A percentile compares a stretch with the other conserved stretches of the same genome.
Evolutionary conservation across 2,888 invertebrate species (phyloP).

Genomic region (Athrips mouffetella): DNA sequence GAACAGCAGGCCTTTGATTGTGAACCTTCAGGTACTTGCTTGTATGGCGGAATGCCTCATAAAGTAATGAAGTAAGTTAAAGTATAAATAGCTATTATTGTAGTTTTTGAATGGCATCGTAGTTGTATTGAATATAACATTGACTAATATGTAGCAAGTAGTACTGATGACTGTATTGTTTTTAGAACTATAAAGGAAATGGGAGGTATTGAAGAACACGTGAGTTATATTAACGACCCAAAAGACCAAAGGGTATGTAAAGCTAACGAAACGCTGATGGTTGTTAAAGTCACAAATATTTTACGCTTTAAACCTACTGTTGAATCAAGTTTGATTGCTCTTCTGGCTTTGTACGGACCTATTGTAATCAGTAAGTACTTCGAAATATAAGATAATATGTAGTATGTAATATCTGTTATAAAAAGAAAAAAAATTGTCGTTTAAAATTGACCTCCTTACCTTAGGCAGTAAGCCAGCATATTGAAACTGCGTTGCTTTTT

Average conservation of each 20-base stretch:
- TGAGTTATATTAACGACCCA: neutral
- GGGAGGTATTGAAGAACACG: neutral
- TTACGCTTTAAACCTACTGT: neutral
- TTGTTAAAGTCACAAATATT: neutral
- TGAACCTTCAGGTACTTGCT: neutral
- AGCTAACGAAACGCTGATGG: neutral
- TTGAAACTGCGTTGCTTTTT: too few species aligned
- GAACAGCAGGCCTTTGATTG: neutral
- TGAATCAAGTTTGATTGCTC: neutral
- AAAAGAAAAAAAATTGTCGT: too few species aligned
- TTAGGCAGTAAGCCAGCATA: too few species aligned
- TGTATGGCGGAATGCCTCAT: slow-evolving; percentile 1
- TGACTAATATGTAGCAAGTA: too few species aligned
- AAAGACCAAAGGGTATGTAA: neutral
- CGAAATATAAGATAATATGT: too few species aligned
- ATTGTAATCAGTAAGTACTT: neutral
- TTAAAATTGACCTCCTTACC: too few species aligned
- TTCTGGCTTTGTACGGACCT: neutral
- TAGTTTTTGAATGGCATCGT: too few species aligned
- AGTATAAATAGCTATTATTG: too few species aligned
- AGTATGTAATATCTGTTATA: too few species aligned
- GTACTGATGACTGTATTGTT: too few species aligned
- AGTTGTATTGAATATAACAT: too few species aligned
- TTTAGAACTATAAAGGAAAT: neutral
- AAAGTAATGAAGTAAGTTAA: neutral